Conservation (phyloP, 2,888 invertebrate genomes). For the Hyalella azteca region DNA sequence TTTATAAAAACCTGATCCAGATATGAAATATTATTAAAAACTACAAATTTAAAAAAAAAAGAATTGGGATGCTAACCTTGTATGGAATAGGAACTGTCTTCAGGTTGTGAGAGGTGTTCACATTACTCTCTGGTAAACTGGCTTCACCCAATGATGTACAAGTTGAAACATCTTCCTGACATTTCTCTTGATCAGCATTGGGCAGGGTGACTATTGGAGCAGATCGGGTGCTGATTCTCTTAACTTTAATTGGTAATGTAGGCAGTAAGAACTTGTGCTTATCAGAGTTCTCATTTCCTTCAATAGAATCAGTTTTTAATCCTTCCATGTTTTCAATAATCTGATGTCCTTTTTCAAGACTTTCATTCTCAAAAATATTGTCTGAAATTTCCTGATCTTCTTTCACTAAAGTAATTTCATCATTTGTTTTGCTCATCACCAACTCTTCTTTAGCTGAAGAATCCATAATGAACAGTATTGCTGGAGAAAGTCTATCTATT, state of each 20-base stretch:
- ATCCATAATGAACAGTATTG: too few species aligned
- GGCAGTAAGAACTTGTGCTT: constrained; percentile 1
- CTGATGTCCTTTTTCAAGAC: too few species aligned
- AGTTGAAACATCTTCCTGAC: background rate
- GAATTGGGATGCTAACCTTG: background rate
- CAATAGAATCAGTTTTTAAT: too few species aligned
- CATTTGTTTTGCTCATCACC: too few species aligned
- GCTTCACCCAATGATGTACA: background rate
- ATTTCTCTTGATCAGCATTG: background rate
- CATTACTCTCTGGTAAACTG: background rate
- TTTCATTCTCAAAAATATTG: too few species aligned
- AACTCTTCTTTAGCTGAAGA: too few species aligned
- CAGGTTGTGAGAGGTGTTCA: background rate
- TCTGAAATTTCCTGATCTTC: too few species aligned
- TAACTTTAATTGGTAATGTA: background rate
- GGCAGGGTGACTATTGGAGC: background rate
- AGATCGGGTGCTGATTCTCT: background rate
- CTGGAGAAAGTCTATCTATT: too few species aligned
- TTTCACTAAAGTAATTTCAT: too few species aligned
- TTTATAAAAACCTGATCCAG: background rate
- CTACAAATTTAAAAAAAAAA: background rate
- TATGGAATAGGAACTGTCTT: background rate
- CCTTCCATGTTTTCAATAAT: too few species aligned
- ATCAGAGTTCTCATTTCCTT: too few species aligned
- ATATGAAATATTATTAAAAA: background rate